A percentile compares a stretch with the other conserved stretches of the same genome.
Conservation (phyloP, 2,113 vertebrate genomes). For the Peromyscus leucopus region DNA sequence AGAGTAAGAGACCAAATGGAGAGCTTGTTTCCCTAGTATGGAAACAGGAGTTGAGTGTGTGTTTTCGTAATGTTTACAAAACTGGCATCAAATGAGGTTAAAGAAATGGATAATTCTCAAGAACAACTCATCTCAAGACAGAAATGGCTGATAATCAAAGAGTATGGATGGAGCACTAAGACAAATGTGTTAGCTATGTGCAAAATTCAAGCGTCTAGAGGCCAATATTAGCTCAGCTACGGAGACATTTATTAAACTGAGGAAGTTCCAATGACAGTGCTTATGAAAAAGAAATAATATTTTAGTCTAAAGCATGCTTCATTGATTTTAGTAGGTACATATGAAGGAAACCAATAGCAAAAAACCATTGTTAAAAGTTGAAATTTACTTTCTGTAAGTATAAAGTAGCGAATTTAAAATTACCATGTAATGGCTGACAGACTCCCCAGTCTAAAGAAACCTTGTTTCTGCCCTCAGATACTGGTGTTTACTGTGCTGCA, state of each 20-base stretch:
- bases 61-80: neutral
- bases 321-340: constrained; percentile 62
- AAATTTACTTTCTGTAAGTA: constrained; percentile 48
- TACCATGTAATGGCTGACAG: constrained; percentile 66
- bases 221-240: constrained; percentile 79
- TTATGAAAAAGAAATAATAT: constrained; percentile 64
- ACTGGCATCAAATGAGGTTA: constrained; percentile 57
- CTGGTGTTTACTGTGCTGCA: constrained; percentile 50
- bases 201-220: constrained; percentile 61
- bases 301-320: constrained; percentile 54
- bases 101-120: constrained; percentile 51
- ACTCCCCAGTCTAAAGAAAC: constrained; percentile 61
- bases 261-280: constrained; percentile 27
- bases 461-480: constrained; percentile 58
- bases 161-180: neutral
- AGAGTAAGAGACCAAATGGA: neutral
- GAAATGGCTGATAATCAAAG: constrained; percentile 42
- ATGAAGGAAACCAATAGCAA: constrained; percentile 70
- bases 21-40: neutral
- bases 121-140: neutral
- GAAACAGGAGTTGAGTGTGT: constrained; percentile 37
- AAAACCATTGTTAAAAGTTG: constrained; percentile 65
- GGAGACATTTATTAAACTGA: constrained; percentile 72
- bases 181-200: neutral
- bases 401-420: constrained; percentile 62